Base-by-base conservation (phyloP, 2,888 invertebrate genomes). In the Nasonovia ribisnigri region DNA sequence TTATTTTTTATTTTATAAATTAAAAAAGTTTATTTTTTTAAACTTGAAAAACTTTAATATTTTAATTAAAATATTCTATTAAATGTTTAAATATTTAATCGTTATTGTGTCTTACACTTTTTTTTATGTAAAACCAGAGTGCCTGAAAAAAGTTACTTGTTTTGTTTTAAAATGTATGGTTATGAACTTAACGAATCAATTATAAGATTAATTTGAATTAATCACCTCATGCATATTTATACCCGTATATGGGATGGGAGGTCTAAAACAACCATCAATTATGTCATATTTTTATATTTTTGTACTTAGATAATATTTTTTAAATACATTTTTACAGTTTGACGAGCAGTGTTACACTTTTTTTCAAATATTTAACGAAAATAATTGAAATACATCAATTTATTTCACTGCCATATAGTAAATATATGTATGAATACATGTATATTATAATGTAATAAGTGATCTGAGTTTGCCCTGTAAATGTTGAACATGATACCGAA, bases 21-120 rank as follows among this genome's bases (percentile, higher is more conserved):
- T 77, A 77, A 77, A 77, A 77, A 77, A 67, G 67, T 67, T 60
- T 16, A 67, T n/a, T 67, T 67, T 67, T n/a, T 67, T 67, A n/a
- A 67, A 77, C 77, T 77, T 77, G 6, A 20, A 77, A 77, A 36
- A 77, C 36, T 77, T 67, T n/a, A 67, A 77, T 77, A 36, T 77
- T 77, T 77, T 77, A 77, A 42, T 77, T 77, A 36, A 36, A 77
- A 36, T 20, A 42, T 77, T 36, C 36, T 77, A 20, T 77, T 77
- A 10, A 77, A 36, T 77, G 8, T 36, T 26, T 57, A 77, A 77
- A 77, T 77, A 36, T 20, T 36, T 77, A 20, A 77, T 77, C 26
- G 77, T 6, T 77, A 77, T 77, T 36, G 20, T 77, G 36, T 77
- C 3, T 77, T 77, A 36, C 13, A 36, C 20, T 36, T 77, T 77